Evolutionary conservation across 2,113 vertebrate genomes (phyloP).

Genomic region (Collichthys lucidus): DNA sequence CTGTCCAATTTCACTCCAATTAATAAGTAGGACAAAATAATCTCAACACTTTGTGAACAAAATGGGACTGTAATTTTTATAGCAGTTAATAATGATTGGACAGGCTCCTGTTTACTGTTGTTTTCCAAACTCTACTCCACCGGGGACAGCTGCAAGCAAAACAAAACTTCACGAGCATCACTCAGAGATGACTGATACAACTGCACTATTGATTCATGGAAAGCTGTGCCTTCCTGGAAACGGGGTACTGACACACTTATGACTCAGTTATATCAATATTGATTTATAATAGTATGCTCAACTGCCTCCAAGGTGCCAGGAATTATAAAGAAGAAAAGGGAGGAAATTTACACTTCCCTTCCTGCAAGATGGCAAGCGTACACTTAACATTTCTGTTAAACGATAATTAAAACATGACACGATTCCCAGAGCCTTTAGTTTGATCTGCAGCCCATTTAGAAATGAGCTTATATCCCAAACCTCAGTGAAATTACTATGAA

Average conservation of each 20-base stretch:
- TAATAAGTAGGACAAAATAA: slow-evolving; percentile 79
- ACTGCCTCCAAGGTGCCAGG: slow-evolving; percentile 25
- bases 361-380: slow-evolving; percentile 31
- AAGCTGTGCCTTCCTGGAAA: slow-evolving; percentile 20
- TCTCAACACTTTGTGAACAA: slow-evolving; percentile 67
- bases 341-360: slow-evolving; percentile 44
- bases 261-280: slow-evolving; percentile 58
- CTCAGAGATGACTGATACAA: slow-evolving; percentile 22
- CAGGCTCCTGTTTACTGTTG: slow-evolving; percentile 40
- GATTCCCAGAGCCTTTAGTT: slow-evolving; percentile 52
- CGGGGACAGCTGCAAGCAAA: slow-evolving; percentile 18
- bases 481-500: slow-evolving; percentile 50
- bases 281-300: slow-evolving; percentile 37
- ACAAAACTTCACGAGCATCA: slow-evolving; percentile 48
- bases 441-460: slow-evolving; percentile 64
- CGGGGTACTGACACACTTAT: slow-evolving; percentile 19
- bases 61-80: slow-evolving; percentile 60
- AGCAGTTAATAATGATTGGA: slow-evolving; percentile 57
- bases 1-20: slow-evolving; percentile 83
- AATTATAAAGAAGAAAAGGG: slow-evolving; percentile 18
- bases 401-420: slow-evolving; percentile 73
- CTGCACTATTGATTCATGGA: slow-evolving; percentile 31
- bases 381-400: slow-evolving; percentile 61
- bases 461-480: slow-evolving; percentile 69
- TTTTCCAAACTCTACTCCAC: slow-evolving; percentile 36